Evolutionary conservation across 2,888 invertebrate species (phyloP).

Genomic region (Nemotelus nigrinus): DNA sequence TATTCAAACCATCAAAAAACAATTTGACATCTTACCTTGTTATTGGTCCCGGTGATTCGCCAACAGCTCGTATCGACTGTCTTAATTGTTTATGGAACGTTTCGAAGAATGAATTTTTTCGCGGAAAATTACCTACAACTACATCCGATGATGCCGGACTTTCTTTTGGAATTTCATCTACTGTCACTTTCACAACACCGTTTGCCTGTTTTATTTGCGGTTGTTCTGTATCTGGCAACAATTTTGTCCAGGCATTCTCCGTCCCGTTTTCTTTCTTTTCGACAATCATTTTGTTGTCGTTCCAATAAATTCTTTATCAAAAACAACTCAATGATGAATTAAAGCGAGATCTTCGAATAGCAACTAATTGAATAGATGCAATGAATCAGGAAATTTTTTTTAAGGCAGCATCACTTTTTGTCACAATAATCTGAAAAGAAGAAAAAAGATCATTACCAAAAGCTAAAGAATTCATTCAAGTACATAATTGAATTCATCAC

Average conservation of each 20-base stretch:
- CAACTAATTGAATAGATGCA: too few relatives aligned
- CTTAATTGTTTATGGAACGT: conserved; percentile 64
- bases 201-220: conserved; percentile 53
- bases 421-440: conserved; percentile 10
- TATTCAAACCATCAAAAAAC: too few relatives aligned
- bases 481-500: too few relatives aligned
- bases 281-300: conserved; percentile 59
- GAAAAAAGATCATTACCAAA: not conserved
- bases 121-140: conserved; percentile 51
- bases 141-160: conserved; percentile 55
- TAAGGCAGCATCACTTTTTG: not conserved
- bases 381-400: not conserved
- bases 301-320: conserved; percentile 1
- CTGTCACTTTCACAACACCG: conserved; percentile 58
- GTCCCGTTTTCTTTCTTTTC: conserved; percentile 60
- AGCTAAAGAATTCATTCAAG: not conserved
- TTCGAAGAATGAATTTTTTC: conserved; percentile 63
- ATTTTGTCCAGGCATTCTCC: conserved; percentile 64
- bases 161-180: conserved; percentile 55
- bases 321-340: conserved; percentile 8
- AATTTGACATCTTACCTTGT: conserved; percentile 59
- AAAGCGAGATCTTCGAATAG: too few relatives aligned
- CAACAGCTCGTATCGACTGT: conserved; percentile 64
- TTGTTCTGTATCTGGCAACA: conserved; percentile 59
- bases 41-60: conserved; percentile 64